Evolutionary conservation across 2,113 vertebrate genomes (phyloP), one percentile per base, ranked within the genome.

Genomic region (Aldabrachelys gigantea): DNA sequence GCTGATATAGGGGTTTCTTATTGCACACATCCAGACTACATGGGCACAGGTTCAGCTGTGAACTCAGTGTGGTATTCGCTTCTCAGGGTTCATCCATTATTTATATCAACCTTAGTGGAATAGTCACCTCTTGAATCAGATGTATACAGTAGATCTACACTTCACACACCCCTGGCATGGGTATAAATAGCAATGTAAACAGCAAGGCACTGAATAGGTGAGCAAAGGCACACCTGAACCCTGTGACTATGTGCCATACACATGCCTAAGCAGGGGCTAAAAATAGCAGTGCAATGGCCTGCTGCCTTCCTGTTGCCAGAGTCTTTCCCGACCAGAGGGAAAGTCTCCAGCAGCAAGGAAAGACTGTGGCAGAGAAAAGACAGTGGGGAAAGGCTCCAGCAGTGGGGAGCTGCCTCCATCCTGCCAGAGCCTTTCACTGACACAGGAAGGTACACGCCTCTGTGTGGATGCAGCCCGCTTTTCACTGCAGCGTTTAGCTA

Each of bases 51-150:
- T 87, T 85, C 2, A 3, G 49, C 6, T 96, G 83, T 92, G 44
- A 89, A 85, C 88, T 92, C 56, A 78, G 14, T 57, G 22, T 81
- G 94, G 78, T 85, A 69, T 81, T 56, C 83, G 83, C 41, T 76
- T 91, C 22, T 44, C 38, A 22, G 10, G 56, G 89, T 82, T 5
- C 13, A n/a, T 83, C 52, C 78, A 92, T 90, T 88, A 57, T 38
- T 76, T 54, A 35, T 65, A 80, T 96, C 84, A 79, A 52, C 24
- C 87, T 3, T 44, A 22, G 14, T 19, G 11, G 56, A 25, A 57
- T 81, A 92, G 49, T 57, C 91, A 90, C 56, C 72, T 91, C 92
- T 90, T 56, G 89, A 80, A 90, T 78, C 50, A 87, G 87, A 83
- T 10, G 25, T 10, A 59, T 91, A 93, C 80, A 75, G 38, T 41